phyloP scores from a whole-genome alignment of 2,888 invertebrate species.

The Acanthosepion lycidas region DNA sequence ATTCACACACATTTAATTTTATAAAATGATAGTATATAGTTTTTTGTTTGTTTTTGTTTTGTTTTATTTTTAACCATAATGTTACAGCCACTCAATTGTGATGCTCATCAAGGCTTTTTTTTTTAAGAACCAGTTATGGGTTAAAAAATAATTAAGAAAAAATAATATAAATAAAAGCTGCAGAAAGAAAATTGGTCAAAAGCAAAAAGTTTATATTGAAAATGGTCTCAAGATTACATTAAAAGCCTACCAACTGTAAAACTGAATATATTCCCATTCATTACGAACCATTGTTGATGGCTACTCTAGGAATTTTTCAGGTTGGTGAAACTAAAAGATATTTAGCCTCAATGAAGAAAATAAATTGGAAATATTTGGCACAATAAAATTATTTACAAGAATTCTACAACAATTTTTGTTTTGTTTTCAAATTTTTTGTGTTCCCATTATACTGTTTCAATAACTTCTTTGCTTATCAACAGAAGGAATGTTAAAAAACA shows the following conservation, averaged over 20 bases:
- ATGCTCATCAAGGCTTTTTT: not conserved
- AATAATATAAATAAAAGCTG: too few relatives aligned
- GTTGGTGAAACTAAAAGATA: not conserved
- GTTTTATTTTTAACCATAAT: not conserved
- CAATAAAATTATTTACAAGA: not conserved
- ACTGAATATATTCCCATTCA: not conserved
- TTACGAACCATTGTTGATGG: not conserved
- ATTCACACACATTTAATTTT: not conserved
- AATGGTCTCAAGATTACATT: too few relatives aligned
- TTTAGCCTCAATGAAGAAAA: not conserved
- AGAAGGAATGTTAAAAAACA: too few relatives aligned
- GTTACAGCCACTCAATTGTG: not conserved
- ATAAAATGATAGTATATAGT: not conserved
- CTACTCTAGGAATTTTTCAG: not conserved
- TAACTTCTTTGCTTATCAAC: too few relatives aligned
- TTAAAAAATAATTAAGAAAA: too few relatives aligned
- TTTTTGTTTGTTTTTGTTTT: too few relatives aligned
- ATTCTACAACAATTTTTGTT: not conserved
- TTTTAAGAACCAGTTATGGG: not conserved
- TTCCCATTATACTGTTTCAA: not conserved
- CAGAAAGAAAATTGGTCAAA: too few relatives aligned
- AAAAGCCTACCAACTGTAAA: not conserved
- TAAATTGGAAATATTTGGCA: not conserved
- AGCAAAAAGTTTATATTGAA: too few relatives aligned
- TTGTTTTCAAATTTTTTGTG: not conserved